Conservation (phyloP, 2,888 invertebrate species). For the Hydropsyche betteni region DNA sequence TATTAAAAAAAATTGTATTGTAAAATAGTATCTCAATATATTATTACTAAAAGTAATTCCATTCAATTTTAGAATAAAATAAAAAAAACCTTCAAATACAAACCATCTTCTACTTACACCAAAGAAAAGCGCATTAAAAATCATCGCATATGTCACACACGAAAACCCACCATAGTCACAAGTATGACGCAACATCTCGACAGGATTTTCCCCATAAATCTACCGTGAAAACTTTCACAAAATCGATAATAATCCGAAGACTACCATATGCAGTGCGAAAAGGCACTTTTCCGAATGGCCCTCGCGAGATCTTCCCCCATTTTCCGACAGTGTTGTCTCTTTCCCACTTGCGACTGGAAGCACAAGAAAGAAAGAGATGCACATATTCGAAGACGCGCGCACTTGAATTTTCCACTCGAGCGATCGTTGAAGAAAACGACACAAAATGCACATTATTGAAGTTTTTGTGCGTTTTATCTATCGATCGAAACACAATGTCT, state of each 20-base stretch:
- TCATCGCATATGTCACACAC: not conserved
- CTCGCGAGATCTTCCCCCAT: not conserved
- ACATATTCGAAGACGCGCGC: slow-evolving; percentile 46
- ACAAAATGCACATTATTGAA: slow-evolving; percentile 2
- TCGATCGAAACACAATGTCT: not conserved
- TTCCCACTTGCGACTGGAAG: slow-evolving; percentile 25
- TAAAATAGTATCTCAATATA: too few relatives aligned
- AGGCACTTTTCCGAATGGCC: slow-evolving; percentile 2
- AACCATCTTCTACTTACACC: too few relatives aligned
- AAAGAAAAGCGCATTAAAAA: too few relatives aligned
- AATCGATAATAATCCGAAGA: not conserved
- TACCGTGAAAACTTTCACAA: not conserved
- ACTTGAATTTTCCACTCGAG: slow-evolving; percentile 48
- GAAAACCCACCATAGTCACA: not conserved
- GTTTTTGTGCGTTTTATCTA: too few relatives aligned
- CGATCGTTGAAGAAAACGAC: slow-evolving; percentile 41
- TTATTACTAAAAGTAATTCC: too few relatives aligned
- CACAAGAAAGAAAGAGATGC: slow-evolving; percentile 41
- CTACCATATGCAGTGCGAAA: slow-evolving; percentile 36
- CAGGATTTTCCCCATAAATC: not conserved
- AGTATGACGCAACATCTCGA: not conserved
- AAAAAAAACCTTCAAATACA: too few relatives aligned
- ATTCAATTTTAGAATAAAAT: too few relatives aligned
- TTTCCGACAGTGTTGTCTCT: slow-evolving; percentile 39
- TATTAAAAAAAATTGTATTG: too few relatives aligned